These are phyloP conservation scores for Pluvianellus socialis DNA, from an alignment of 2,113 vertebrate species.

Conservation along the genomic window DNA sequence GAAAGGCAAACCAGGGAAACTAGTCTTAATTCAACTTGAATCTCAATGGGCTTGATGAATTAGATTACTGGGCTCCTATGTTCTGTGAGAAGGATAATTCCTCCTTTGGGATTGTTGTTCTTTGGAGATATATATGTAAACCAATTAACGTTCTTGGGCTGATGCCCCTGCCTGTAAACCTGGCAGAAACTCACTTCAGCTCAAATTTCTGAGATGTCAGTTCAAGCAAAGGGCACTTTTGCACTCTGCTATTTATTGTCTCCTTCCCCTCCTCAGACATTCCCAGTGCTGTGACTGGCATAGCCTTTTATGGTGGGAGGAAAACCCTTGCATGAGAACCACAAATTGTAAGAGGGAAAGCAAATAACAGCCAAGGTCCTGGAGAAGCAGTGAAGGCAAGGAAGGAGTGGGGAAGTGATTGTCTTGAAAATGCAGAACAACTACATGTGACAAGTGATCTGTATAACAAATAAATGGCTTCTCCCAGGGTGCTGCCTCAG, in stretches of 20 bases:
- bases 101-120: neutral
- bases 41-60: neutral
- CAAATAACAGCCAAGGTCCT: neutral
- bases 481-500: neutral
- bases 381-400: neutral
- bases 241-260: neutral
- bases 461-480: neutral
- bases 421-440: neutral
- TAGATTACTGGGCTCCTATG: neutral
- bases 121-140: neutral
- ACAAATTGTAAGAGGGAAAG: neutral
- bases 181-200: neutral
- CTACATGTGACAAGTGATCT: neutral
- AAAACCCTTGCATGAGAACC: neutral
- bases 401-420: neutral
- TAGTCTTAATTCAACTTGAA: neutral
- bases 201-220: neutral
- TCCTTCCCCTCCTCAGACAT: neutral
- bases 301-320: neutral
- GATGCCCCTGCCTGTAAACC: neutral
- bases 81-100: neutral
- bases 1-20: neutral
- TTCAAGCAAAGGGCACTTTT: neutral
- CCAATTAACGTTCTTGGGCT: neutral
- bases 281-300: neutral